phyloP scores from a whole-genome alignment of 2,797 vertebrate genomes.

The Manis javanica region DNA sequence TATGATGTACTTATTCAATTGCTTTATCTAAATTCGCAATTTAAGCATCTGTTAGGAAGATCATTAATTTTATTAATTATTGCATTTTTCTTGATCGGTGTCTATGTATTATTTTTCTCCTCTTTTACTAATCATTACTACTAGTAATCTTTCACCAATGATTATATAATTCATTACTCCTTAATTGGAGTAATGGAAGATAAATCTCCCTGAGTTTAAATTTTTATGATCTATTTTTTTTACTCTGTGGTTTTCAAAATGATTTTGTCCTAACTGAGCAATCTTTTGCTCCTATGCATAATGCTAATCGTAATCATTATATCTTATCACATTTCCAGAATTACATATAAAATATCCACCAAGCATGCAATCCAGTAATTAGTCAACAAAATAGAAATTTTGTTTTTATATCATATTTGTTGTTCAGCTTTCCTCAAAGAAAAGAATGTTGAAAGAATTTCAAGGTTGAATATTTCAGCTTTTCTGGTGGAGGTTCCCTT shows the following conservation, averaged over 20 bases:
- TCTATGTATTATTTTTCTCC: neutral
- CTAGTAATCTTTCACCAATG: neutral
- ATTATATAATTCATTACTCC: neutral
- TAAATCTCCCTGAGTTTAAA: neutral
- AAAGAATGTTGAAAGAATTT: neutral
- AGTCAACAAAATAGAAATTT: neutral
- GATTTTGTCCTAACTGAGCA: too few species aligned
- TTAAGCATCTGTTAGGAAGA: neutral
- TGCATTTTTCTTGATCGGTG: neutral
- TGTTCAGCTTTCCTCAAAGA: too few species aligned
- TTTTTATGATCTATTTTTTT: neutral
- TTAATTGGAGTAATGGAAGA: neutral
- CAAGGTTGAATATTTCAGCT: too few species aligned
- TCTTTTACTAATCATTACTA: neutral
- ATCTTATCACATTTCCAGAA: neutral
- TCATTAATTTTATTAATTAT: neutral
- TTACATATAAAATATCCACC: neutral
- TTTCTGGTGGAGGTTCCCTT: neutral
- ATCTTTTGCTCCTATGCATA: neutral
- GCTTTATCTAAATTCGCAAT: neutral
- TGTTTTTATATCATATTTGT: neutral
- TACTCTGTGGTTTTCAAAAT: neutral
- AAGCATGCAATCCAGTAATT: neutral
- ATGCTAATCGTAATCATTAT: neutral
- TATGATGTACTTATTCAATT: neutral